phyloP scores from a whole-genome alignment of 2,113 vertebrate species.

The Tychaedon coryphoeus region DNA sequence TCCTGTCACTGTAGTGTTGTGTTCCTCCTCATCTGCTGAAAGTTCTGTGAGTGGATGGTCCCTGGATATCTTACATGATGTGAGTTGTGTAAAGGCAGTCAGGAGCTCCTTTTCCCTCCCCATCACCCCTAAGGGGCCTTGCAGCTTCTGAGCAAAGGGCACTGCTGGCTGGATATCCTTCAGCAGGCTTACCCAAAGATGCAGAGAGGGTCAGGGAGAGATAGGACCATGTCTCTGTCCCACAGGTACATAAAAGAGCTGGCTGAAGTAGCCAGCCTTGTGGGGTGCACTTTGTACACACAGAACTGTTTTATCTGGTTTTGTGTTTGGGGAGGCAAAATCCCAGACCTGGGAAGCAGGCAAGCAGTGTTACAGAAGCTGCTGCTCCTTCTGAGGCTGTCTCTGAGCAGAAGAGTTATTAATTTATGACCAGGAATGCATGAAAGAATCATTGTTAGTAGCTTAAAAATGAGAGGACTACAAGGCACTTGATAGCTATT shows the following conservation, averaged over 20 bases:
- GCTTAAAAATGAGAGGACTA: not conserved
- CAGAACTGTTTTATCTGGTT: not conserved
- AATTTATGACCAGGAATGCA: not conserved
- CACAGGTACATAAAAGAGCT: not conserved
- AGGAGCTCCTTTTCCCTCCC: not conserved
- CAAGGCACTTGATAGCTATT: not conserved
- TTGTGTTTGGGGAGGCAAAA: not conserved
- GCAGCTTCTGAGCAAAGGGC: not conserved
- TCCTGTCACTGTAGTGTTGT: fast-evolving
- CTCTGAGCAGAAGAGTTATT: not conserved
- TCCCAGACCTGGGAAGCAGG: not conserved
- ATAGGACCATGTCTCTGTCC: not conserved
- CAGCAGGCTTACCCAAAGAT: not conserved
- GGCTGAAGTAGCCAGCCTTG: not conserved
- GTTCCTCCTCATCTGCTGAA: not conserved
- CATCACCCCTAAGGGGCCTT: not conserved
- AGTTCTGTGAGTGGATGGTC: not conserved
- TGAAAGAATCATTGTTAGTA: not conserved
- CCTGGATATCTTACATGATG: not conserved
- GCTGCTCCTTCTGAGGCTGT: not conserved
- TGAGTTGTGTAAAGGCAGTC: not conserved
- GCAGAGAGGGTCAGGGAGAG: not conserved
- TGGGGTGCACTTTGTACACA: not conserved
- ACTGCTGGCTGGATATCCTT: not conserved
- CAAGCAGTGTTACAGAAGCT: not conserved